Base-by-base conservation (phyloP, 2,113 vertebrate genomes). In the Amphilophus citrinellus region DNA sequence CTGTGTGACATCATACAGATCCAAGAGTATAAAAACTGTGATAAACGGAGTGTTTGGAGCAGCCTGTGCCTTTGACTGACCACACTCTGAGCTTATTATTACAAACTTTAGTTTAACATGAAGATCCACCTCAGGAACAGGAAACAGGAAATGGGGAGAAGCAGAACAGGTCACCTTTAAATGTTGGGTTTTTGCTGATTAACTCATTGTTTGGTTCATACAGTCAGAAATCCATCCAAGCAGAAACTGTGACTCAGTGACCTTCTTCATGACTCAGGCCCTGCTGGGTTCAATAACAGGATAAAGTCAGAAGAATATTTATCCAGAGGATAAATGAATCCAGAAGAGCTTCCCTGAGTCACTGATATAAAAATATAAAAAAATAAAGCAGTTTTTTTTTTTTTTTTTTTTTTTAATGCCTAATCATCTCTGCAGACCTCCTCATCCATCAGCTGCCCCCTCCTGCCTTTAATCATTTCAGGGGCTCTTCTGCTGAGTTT, bases 381-480 rank as follows among this genome's bases (percentile, higher is more conserved):
- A 6, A 14, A 44, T 44, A 6, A 50, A 50, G 47, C 47, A 50
- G 44, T n/a, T 22, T 22, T 22, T 22, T 22, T 71, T 35, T 35
- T 35, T 35, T 32, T 32, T 68, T 47, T 73, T 73, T 56, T 27
- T 27, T 27, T 27, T 3, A 27, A 6, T 73, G 53, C 68, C 30
- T 56, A 56, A 44, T 44, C 57, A 27, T 47, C 58, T 73, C 53
- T 73, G 24, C 66, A 32, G 50, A 73, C 66, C 66, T 73, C 68
- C 20, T 71, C 53, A 60, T 77, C 76, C 61, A 18, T 56, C 44
- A 53, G 14, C 47, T 62, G 44, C 77, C 60, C 20, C 60, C 76
- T 47, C 76, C 76, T 79, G 42, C 27, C 66, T 73, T 53, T 73
- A 73, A 73, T 73, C 18, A 56, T 56, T 73, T 73, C 47, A 50